Evolutionary conservation across 2,888 invertebrate species (phyloP).

Genomic region (Tipula unca): DNA sequence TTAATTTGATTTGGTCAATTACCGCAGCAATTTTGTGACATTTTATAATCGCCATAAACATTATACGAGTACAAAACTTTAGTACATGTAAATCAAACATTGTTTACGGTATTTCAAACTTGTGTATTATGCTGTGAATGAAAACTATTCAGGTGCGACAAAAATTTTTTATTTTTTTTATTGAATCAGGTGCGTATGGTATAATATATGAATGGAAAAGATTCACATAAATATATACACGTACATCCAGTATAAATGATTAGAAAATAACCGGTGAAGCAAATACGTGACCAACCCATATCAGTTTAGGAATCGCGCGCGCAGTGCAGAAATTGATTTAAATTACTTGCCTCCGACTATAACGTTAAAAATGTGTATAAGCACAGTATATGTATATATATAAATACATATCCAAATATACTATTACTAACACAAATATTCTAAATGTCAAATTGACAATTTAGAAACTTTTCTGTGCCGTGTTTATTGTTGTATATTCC

Average conservation of each 20-base stretch:
- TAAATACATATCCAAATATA: background rate
- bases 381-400: background rate
- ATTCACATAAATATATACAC: background rate
- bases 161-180: background rate
- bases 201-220: background rate
- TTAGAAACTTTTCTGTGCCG: background rate
- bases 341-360: background rate
- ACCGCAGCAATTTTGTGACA: no score
- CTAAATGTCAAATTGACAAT: background rate
- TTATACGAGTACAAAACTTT: no score
- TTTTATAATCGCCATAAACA: no score
- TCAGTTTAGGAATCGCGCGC: background rate
- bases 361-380: background rate
- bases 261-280: background rate
- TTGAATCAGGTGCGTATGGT: background rate
- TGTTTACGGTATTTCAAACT: background rate
- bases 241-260: background rate
- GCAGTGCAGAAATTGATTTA: background rate
- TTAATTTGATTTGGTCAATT: no score
- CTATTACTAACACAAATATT: background rate
- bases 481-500: background rate
- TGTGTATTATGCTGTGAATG: background rate
- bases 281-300: background rate
- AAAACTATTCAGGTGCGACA: constrained; percentile 8
- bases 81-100: background rate